Percentiles rank a stretch among this genome's conserved stretches.
phyloP scores from a whole-genome alignment of 2,113 vertebrate species.

The Oceanites oceanicus region DNA sequence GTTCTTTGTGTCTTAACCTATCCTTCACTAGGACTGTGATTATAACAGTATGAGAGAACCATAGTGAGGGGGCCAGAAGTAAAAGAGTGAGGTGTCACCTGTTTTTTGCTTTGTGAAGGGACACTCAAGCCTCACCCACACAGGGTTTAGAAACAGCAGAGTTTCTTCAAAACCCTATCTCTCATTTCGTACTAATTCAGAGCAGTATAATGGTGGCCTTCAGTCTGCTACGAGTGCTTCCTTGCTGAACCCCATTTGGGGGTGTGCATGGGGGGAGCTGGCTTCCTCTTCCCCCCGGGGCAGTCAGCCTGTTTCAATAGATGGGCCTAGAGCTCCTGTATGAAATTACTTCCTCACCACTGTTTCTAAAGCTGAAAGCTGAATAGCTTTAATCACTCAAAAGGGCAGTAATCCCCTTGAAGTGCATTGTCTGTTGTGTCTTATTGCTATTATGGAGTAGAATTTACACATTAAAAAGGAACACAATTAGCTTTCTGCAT shows the following conservation, averaged over 20 bases:
- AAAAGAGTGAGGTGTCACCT: background rate
- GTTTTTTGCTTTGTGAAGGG: background rate
- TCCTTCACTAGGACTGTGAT: background rate
- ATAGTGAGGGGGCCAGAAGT: background rate
- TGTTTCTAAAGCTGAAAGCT: constrained; percentile 47
- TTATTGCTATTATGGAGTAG: constrained; percentile 31
- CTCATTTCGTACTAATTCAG: background rate
- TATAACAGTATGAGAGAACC: background rate
- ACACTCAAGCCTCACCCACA: background rate
- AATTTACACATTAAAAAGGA: constrained; percentile 65
- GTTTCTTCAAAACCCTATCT: background rate
- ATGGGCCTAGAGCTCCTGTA: background rate
- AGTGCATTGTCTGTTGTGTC: constrained; percentile 24
- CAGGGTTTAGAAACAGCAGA: background rate
- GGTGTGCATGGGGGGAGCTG: background rate
- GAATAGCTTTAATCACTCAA: constrained; percentile 51
- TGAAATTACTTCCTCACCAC: constrained; percentile 48
- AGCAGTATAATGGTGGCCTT: background rate
- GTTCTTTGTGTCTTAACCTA: background rate
- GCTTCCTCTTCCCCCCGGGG: background rate
- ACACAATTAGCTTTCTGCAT: constrained; percentile 64
- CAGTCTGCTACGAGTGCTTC: background rate
- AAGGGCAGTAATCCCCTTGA: constrained; percentile 51
- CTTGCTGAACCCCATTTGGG: background rate
- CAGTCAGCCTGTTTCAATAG: constrained; percentile 36